Conservation (phyloP, 2,113 vertebrate species). For the Opisthocomus hoazin region DNA sequence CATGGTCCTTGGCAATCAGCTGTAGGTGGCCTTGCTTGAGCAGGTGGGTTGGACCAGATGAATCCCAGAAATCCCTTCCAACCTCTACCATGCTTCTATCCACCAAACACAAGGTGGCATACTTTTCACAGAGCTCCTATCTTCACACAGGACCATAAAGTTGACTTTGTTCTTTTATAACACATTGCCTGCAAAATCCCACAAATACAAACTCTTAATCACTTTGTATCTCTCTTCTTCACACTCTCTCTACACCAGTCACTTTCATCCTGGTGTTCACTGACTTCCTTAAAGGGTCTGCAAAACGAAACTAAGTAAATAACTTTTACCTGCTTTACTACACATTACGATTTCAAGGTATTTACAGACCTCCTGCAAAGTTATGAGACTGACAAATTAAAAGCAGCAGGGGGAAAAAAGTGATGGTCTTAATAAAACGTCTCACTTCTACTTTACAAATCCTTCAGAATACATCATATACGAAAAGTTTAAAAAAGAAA, state of each 20-base stretch:
- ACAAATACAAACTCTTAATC: background rate
- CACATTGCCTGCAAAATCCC: background rate
- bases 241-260: background rate
- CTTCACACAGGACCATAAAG: background rate
- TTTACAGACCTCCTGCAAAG: background rate
- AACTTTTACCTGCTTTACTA: background rate
- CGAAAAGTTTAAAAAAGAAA: background rate
- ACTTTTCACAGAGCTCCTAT: background rate
- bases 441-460: background rate
- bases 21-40: background rate
- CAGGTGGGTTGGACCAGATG: background rate
- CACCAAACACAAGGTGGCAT: background rate
- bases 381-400: background rate
- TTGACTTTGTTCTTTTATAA: background rate
- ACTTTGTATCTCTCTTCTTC: background rate
- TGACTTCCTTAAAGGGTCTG: background rate
- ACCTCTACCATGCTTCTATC: background rate
- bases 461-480: background rate
- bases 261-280: background rate
- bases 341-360: background rate
- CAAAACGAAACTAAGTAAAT: background rate
- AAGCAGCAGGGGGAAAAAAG: background rate
- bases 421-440: background rate
- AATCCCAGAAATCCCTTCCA: background rate
- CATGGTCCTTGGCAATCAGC: background rate